phyloP scores from a whole-genome alignment of 2,113 vertebrate species.

The Myrmecobius fasciatus region DNA sequence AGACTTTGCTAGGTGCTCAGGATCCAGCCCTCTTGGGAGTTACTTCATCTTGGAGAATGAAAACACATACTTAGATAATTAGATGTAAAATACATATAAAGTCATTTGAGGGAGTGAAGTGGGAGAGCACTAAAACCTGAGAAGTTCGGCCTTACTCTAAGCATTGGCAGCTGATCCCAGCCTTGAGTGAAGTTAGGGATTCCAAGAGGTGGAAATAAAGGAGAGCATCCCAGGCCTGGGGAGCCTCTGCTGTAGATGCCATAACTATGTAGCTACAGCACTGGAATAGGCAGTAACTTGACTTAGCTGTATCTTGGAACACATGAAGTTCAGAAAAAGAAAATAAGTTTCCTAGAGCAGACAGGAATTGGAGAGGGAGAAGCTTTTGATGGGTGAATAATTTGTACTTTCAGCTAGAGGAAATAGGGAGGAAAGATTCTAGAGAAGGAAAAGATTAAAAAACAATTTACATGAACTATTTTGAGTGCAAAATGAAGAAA shows the following conservation, averaged over 20 bases:
- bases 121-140: not conserved
- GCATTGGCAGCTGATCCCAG: not conserved
- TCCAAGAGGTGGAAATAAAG: not conserved
- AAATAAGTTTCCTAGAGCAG: not conserved
- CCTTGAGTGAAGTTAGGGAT: not conserved
- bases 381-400: not conserved
- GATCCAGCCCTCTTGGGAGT: not conserved
- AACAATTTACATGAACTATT: not conserved
- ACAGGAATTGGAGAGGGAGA: not conserved
- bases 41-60: not conserved
- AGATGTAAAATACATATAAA: not conserved
- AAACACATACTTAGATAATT: not conserved
- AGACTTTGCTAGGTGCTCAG: not conserved
- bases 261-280: not conserved
- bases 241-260: not conserved
- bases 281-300: not conserved
- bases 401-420: not conserved
- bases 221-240: not conserved
- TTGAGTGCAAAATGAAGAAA: not conserved
- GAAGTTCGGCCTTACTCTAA: not conserved
- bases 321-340: not conserved
- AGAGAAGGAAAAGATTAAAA: not conserved
- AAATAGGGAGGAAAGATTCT: not conserved
- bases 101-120: not conserved
- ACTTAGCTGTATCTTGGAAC: not conserved